Evolutionary conservation across 2,888 invertebrate genomes (phyloP).

Genomic region (Xanthorhoe designata): DNA sequence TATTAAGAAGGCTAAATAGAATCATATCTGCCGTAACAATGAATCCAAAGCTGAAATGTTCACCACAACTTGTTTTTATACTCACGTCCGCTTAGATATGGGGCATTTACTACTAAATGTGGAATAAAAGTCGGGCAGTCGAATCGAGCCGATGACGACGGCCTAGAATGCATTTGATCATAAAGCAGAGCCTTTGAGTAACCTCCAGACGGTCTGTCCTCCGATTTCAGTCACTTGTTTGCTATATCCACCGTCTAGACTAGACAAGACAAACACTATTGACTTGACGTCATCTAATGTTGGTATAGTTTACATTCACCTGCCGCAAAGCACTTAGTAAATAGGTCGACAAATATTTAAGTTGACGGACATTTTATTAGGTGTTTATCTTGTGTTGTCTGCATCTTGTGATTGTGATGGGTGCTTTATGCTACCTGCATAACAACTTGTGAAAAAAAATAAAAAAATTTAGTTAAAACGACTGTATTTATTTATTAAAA

Average conservation of each 20-base stretch:
- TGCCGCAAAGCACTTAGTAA: conserved; percentile 22
- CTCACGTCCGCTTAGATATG: conserved; percentile 11
- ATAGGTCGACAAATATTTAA: not conserved
- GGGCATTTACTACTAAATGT: conserved; percentile 18
- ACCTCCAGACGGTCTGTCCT: conserved; percentile 59
- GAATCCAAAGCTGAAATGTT: not conserved
- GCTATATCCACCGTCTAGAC: conserved; percentile 66
- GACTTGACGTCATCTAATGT: conserved; percentile 48
- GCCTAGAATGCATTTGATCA: conserved; percentile 43
- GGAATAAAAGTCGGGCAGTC: conserved; percentile 23
- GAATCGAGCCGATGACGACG: conserved; percentile 11
- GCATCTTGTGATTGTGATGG: not conserved
- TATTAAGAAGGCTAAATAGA: too few relatives aligned
- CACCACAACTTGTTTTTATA: not conserved
- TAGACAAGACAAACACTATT: conserved; percentile 64
- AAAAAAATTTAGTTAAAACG: too few relatives aligned
- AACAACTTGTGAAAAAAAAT: too few relatives aligned
- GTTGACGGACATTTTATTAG: too few relatives aligned
- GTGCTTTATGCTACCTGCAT: too few relatives aligned
- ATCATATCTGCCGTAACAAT: not conserved
- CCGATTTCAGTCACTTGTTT: conserved; percentile 57
- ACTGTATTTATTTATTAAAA: too few relatives aligned
- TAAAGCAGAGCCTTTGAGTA: conserved; percentile 38
- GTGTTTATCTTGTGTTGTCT: not conserved
- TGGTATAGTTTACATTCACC: conserved; percentile 39